phyloP scores from a whole-genome alignment of 1,140 invertebrate species.

The Teleogryllus occipitalis region DNA sequence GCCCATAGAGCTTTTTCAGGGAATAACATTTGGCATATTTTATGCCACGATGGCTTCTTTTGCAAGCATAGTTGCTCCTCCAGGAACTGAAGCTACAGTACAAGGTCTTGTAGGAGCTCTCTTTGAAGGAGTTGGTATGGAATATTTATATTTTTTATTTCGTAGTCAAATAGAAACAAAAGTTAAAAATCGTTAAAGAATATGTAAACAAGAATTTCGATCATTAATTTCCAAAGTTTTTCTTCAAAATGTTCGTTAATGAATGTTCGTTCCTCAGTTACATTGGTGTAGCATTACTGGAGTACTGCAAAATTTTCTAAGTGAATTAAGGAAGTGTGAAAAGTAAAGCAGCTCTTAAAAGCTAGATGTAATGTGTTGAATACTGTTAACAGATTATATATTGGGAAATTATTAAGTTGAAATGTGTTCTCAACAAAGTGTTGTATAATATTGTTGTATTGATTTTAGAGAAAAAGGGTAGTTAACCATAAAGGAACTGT shows the following conservation, averaged over 20 bases:
- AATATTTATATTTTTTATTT: not conserved
- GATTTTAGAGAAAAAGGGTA: too few species aligned
- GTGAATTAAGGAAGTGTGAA: too few species aligned
- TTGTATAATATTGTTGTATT: too few species aligned
- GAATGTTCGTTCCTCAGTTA: not conserved
- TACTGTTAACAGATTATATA: too few species aligned
- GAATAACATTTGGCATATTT: slow-evolving; percentile 79
- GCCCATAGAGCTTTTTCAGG: slow-evolving; percentile 77
- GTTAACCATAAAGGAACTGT: too few species aligned
- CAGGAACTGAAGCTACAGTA: slow-evolving; percentile 76
- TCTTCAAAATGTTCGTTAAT: not conserved
- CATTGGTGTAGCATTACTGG: not conserved
- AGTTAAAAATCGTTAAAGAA: too few species aligned
- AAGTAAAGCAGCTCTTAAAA: too few species aligned
- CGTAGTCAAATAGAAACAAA: not conserved
- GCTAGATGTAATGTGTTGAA: too few species aligned
- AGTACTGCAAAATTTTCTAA: too few species aligned
- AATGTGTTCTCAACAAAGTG: too few species aligned
- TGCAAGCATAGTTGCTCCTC: slow-evolving; percentile 74
- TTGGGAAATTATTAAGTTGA: too few species aligned
- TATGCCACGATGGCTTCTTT: slow-evolving; percentile 86
- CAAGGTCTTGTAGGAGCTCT: slow-evolving; percentile 74
- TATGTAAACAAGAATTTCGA: too few species aligned
- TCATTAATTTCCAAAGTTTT: not conserved
- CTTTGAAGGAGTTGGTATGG: slow-evolving; percentile 71